These are phyloP conservation scores for Morone saxatilis DNA, from an alignment of 2,113 vertebrate species.

Conservation along the genomic window DNA sequence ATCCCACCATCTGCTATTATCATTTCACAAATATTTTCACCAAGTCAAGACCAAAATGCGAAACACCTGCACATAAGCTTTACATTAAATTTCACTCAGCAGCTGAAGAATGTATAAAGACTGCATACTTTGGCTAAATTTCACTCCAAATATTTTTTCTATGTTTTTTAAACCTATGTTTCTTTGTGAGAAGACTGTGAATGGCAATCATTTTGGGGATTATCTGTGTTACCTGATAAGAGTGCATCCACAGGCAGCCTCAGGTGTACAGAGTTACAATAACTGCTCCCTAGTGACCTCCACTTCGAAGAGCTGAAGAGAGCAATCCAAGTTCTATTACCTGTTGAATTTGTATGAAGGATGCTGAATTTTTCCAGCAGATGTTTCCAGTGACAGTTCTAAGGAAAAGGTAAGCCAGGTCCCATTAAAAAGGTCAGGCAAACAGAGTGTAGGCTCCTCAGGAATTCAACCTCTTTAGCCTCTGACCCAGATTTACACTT, in stretches of 20 bases:
- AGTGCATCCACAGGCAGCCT: conserved; percentile 28
- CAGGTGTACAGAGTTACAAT: conserved; percentile 42
- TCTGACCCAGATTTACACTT: conserved; percentile 62
- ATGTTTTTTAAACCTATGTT: neutral
- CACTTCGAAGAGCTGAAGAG: conserved; percentile 37
- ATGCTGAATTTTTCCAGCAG: conserved; percentile 64
- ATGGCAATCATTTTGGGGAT: conserved; percentile 26
- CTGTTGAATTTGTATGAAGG: conserved; percentile 63
- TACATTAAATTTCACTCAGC: conserved; percentile 13
- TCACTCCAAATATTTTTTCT: neutral
- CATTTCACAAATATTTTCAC: conserved; percentile 42
- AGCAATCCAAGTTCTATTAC: conserved; percentile 38
- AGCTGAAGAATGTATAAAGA: conserved; percentile 43
- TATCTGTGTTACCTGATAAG: conserved; percentile 35
- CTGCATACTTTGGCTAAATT: neutral
- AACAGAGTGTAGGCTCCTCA: conserved; percentile 56
- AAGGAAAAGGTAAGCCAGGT: conserved; percentile 55
- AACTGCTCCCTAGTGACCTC: conserved; percentile 37
- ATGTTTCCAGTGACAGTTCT: conserved; percentile 67
- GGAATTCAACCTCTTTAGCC: conserved; percentile 68
- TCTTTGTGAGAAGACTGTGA: neutral
- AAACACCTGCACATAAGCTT: conserved; percentile 52
- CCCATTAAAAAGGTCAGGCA: conserved; percentile 64
- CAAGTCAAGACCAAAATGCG: conserved; percentile 36
- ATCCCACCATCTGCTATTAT: conserved; percentile 50